phyloP scores from a whole-genome alignment of 2,797 vertebrate species.

The Etheostoma perlongum region DNA sequence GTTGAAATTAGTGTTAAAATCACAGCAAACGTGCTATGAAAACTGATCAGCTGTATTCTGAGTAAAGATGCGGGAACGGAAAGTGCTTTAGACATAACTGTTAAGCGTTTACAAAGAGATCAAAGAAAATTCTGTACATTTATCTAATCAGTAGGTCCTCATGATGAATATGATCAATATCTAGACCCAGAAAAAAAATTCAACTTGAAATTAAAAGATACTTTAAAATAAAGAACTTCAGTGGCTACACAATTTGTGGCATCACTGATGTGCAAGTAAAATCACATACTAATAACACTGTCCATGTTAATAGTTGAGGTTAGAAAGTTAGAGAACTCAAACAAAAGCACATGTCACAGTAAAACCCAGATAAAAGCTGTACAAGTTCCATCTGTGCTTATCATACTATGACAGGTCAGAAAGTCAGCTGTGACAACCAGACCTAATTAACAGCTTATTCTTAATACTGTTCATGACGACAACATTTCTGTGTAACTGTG shows the following conservation, averaged over 20 bases:
- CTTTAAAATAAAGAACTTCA: too few relatives aligned
- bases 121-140: too few relatives aligned
- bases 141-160: too few relatives aligned
- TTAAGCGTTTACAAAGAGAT: too few relatives aligned
- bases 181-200: too few relatives aligned
- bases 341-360: neutral
- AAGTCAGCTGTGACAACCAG: slow-evolving; percentile 1
- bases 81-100: neutral
- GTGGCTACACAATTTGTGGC: too few relatives aligned
- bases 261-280: too few relatives aligned
- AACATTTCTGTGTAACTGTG: neutral
- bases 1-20: neutral
- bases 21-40: neutral
- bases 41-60: neutral
- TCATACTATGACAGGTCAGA: neutral
- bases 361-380: neutral
- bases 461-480: neutral
- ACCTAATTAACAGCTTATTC: neutral
- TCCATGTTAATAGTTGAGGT: too few relatives aligned
- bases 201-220: too few relatives aligned
- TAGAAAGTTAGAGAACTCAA: too few relatives aligned
- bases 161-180: too few relatives aligned
- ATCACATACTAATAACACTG: too few relatives aligned
- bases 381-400: neutral
- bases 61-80: neutral